Percentiles rank a stretch among this genome's conserved stretches.
phyloP scores from a whole-genome alignment of 2,888 invertebrate species.

The Bugula neritina region DNA sequence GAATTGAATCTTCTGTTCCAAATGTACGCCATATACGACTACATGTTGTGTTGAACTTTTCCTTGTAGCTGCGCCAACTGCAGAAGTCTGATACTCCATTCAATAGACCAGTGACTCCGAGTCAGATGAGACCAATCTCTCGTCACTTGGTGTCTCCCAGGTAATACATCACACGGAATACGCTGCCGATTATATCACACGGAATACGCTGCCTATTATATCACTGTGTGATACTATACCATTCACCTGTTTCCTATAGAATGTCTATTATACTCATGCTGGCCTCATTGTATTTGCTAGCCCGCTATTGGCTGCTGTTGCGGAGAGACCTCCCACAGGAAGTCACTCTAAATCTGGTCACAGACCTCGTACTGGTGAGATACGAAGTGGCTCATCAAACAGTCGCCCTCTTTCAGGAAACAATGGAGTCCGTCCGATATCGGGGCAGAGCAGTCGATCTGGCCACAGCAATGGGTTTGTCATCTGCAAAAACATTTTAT shows the following conservation, averaged over 20 bases:
- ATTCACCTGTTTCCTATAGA: no score
- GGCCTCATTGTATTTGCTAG: no score
- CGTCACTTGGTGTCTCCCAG: not conserved
- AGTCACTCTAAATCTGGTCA: conserved; percentile 21
- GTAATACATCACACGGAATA: no score
- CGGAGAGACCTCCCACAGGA: conserved; percentile 16
- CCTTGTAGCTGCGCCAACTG: not conserved
- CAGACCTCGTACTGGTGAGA: conserved; percentile 21
- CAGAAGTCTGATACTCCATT: conserved; percentile 13
- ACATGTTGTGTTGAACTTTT: no score
- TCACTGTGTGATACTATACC: no score
- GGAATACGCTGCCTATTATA: no score
- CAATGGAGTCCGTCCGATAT: conserved; percentile 7
- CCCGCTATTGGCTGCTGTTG: conserved; percentile 16
- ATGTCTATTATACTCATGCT: no score
- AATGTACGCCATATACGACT: no score
- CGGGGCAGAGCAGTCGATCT: conserved; percentile 17
- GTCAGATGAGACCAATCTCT: conserved; percentile 21
- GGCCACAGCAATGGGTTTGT: conserved; percentile 9
- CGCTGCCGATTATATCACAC: no score
- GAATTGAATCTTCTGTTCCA: no score
- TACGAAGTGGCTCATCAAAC: not conserved
- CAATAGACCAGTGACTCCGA: conserved; percentile 19
- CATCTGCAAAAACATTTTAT: no score
- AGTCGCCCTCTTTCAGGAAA: not conserved